Conservation (phyloP, 2,113 vertebrate species). For the Mastomys coucha region DNA sequence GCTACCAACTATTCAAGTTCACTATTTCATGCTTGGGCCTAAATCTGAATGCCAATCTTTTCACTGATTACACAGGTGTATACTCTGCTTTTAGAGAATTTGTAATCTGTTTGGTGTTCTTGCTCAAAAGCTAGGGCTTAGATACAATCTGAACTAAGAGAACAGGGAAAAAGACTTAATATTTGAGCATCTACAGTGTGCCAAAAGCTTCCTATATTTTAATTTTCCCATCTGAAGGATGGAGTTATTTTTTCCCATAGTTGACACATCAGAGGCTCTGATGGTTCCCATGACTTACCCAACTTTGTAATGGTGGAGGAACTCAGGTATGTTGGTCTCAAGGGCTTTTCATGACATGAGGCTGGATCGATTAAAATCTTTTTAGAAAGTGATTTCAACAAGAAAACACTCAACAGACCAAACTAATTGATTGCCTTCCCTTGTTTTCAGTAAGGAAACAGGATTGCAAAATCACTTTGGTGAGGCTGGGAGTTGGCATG, state of each 20-base stretch:
- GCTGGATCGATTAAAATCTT: constrained; percentile 21
- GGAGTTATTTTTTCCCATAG: not conserved
- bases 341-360: not conserved
- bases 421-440: not conserved
- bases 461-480: constrained; percentile 43
- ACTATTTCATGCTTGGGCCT: not conserved
- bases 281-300: not conserved
- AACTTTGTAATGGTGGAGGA: not conserved
- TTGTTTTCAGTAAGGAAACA: constrained; percentile 55
- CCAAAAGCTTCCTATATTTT: constrained; percentile 38
- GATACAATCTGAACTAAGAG: constrained; percentile 37
- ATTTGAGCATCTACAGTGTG: not conserved
- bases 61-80: not conserved
- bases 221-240: not conserved
- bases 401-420: constrained; percentile 52
- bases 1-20: constrained; percentile 41
- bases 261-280: not conserved
- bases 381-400: constrained; percentile 26
- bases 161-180: constrained; percentile 24
- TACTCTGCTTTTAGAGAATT: constrained; percentile 33
- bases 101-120: constrained; percentile 10
- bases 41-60: constrained; percentile 32
- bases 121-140: not conserved
- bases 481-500: not conserved
- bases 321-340: not conserved